Conservation (phyloP, 2,797 vertebrate species). For the Aphelocoma californica region DNA sequence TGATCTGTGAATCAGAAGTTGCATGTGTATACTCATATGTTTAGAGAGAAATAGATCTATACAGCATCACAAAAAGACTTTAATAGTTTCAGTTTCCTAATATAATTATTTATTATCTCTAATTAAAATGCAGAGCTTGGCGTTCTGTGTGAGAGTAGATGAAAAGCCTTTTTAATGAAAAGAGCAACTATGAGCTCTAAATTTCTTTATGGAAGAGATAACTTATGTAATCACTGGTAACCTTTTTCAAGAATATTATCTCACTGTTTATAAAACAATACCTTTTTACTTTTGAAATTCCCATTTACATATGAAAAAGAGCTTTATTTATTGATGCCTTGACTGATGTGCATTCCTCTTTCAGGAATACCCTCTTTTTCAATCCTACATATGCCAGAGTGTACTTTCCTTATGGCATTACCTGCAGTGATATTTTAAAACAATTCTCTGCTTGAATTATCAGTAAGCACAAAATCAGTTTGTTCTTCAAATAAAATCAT, state of each 20-base stretch:
- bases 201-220: constrained; percentile 81
- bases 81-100: constrained; percentile 72
- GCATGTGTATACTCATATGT: background rate
- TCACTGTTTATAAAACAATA: constrained; percentile 84
- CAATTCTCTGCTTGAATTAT: background rate
- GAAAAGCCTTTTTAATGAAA: constrained; percentile 80
- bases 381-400: constrained; percentile 15
- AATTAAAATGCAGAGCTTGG: constrained; percentile 82
- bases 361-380: constrained; percentile 56
- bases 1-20: constrained; percentile 16
- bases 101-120: constrained; percentile 79
- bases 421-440: background rate
- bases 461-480: background rate
- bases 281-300: constrained; percentile 75
- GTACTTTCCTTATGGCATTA: constrained; percentile 51
- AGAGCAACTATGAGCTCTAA: constrained; percentile 79
- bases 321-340: constrained; percentile 77
- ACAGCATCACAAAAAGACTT: constrained; percentile 26
- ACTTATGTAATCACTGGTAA: constrained; percentile 80
- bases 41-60: background rate
- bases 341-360: constrained; percentile 71
- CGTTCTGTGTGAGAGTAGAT: constrained; percentile 72
- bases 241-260: constrained; percentile 85
- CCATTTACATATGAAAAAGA: constrained; percentile 83
- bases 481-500: background rate